Evolutionary conservation across 2,113 vertebrate species (phyloP).

Genomic region (Puntigrus tetrazona): DNA sequence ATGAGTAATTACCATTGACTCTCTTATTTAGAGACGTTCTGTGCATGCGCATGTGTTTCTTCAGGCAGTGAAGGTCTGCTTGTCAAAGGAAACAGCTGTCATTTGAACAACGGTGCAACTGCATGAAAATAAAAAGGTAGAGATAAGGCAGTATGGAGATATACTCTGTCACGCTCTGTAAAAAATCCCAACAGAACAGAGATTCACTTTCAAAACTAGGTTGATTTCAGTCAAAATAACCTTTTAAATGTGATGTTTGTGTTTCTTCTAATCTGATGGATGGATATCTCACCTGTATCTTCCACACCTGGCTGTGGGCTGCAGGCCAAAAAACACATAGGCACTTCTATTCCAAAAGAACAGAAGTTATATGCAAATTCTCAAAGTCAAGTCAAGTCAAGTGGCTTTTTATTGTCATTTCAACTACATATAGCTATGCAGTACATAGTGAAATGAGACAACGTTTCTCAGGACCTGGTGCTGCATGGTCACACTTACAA

Average conservation of each 20-base stretch:
- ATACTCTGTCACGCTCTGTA: neutral
- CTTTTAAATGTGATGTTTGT: conserved; percentile 3
- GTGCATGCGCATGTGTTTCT: conserved; percentile 1
- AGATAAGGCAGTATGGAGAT: neutral
- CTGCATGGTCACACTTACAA: too few relatives aligned
- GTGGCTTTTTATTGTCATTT: too few relatives aligned
- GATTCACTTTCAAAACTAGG: conserved; percentile 22
- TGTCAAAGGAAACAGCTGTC: conserved; percentile 39
- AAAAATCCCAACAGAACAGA: conserved; percentile 14
- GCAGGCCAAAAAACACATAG: conserved; percentile 14
- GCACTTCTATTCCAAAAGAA: neutral
- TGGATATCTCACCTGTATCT: conserved; percentile 18
- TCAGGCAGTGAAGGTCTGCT: neutral
- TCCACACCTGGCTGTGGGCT: conserved; percentile 33
- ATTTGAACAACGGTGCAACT: neutral
- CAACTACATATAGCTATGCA: too few relatives aligned
- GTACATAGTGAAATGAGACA: too few relatives aligned
- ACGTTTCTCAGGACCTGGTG: too few relatives aligned
- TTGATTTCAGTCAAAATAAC: neutral
- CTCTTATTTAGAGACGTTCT: conserved; percentile 3
- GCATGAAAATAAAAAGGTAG: neutral
- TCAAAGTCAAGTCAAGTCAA: too few relatives aligned
- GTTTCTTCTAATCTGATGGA: conserved; percentile 5
- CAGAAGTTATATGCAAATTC: neutral
- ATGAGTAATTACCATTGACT: conserved; percentile 26